A percentile compares a stretch with the other conserved stretches of the same genome.
Evolutionary conservation across 1,140 invertebrate species (phyloP).

Genomic region (Drosophila orena): DNA sequence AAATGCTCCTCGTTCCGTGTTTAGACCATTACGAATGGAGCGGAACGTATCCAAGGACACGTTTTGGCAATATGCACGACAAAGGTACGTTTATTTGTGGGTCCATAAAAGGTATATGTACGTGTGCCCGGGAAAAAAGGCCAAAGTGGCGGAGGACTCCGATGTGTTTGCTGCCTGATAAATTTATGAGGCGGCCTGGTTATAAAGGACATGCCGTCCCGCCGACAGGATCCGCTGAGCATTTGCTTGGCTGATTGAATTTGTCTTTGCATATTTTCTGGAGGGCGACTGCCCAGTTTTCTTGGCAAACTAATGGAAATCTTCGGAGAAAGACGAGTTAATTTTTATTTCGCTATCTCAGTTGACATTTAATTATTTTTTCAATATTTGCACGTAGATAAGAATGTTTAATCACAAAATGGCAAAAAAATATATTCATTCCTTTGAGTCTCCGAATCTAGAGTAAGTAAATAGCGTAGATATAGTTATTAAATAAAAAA

Average conservation of each 20-base stretch:
- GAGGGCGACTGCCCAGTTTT: not conserved
- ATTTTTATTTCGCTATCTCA: not conserved
- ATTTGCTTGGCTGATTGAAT: not conserved
- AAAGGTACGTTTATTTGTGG: slow-evolving; percentile 1
- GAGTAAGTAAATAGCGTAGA: too few species aligned
- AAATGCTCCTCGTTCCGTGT: too few species aligned
- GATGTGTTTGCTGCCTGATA: not conserved
- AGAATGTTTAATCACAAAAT: too few species aligned
- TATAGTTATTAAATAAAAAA: too few species aligned
- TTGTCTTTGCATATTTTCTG: not conserved
- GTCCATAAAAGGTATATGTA: not conserved
- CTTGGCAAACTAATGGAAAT: not conserved
- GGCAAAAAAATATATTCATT: too few species aligned
- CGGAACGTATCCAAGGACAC: too few species aligned
- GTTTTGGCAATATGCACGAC: not conserved
- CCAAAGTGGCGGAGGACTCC: not conserved
- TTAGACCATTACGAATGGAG: too few species aligned
- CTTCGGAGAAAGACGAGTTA: not conserved
- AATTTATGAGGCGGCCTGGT: not conserved
- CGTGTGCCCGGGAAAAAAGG: not conserved
- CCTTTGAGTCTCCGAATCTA: too few species aligned
- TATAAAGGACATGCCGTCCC: not conserved
- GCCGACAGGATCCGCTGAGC: not conserved
- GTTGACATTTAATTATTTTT: too few species aligned
- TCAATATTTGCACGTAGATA: too few species aligned